phyloP scores from a whole-genome alignment of 2,113 vertebrate species.

The Oceanodroma tethys region DNA sequence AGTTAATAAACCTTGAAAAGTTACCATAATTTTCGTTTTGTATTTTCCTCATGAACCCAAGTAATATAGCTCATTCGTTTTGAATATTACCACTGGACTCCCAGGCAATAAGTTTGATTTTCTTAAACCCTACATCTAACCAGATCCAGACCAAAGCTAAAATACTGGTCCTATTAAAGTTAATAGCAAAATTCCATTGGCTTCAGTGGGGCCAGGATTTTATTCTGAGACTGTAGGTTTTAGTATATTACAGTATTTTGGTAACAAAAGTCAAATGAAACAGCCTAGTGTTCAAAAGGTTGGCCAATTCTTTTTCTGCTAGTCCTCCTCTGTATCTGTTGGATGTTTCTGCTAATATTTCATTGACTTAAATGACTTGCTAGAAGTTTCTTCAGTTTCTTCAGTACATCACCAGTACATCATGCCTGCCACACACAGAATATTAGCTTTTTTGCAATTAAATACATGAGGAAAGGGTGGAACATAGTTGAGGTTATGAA shows the following conservation, averaged over 20 bases:
- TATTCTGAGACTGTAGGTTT: not conserved
- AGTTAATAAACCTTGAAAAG: slow-evolving; percentile 66
- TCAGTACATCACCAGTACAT: not conserved
- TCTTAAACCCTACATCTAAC: slow-evolving; percentile 27
- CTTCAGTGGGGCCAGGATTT: not conserved
- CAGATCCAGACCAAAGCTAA: slow-evolving; percentile 42
- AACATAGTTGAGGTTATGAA: not conserved
- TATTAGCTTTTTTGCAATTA: not conserved
- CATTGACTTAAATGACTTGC: not conserved
- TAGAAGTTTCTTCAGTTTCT: not conserved
- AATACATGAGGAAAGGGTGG: not conserved
- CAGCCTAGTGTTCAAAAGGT: not conserved
- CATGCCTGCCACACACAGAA: not conserved
- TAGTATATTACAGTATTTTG: not conserved
- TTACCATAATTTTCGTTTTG: slow-evolving; percentile 49
- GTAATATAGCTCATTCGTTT: slow-evolving; percentile 41
- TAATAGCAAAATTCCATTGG: slow-evolving; percentile 34
- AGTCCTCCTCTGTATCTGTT: not conserved
- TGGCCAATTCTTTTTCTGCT: not conserved
- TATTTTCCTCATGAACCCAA: slow-evolving; percentile 51
- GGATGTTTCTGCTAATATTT: not conserved
- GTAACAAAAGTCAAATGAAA: not conserved
- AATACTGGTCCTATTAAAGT: slow-evolving; percentile 3
- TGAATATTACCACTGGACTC: slow-evolving; percentile 31
- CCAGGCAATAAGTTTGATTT: slow-evolving; percentile 48